Percentiles rank a stretch among this genome's conserved stretches.
These are phyloP conservation scores for Scaptomyza cyrtandrae DNA, from an alignment of 2,888 invertebrate genomes.

Conservation along the genomic window DNA sequence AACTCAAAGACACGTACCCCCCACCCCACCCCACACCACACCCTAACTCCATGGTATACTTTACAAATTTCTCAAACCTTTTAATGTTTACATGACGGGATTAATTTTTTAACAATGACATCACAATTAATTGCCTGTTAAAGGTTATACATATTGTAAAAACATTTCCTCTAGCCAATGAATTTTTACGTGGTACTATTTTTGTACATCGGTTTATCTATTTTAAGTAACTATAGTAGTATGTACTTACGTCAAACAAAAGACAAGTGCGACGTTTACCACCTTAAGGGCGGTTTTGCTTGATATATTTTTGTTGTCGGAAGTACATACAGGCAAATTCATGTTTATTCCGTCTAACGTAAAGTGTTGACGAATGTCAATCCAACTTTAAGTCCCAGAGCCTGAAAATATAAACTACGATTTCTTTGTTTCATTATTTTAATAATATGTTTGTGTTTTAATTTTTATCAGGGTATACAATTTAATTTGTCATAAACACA, in stretches of 20 bases:
- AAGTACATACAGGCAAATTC: background rate
- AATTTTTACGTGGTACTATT: constrained; percentile 35
- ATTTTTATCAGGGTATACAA: too few species aligned
- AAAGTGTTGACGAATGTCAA: too few species aligned
- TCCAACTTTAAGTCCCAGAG: background rate
- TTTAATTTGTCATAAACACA: too few species aligned
- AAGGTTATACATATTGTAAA: constrained; percentile 29
- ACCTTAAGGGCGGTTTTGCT: constrained; percentile 1
- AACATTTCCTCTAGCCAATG: constrained; percentile 32
- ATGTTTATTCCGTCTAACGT: background rate
- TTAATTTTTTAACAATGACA: constrained; percentile 23
- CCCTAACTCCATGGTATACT: background rate
- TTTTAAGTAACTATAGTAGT: constrained; percentile 36
- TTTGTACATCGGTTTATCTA: constrained; percentile 37
- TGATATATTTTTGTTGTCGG: constrained; percentile 24
- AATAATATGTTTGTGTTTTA: too few species aligned
- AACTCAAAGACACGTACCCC: background rate
- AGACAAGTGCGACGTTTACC: constrained; percentile 30
- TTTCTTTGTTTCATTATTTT: too few species aligned
- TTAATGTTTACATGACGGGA: background rate
- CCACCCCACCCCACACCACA: too few species aligned
- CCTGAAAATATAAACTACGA: background rate
- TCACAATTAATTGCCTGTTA: constrained; percentile 27
- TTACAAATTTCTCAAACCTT: background rate
- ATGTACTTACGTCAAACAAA: constrained; percentile 43